Percentiles rank a stretch among this genome's conserved stretches.
Evolutionary conservation across 1,140 invertebrate genomes (phyloP).

Genomic region (Brachionus sp.): DNA sequence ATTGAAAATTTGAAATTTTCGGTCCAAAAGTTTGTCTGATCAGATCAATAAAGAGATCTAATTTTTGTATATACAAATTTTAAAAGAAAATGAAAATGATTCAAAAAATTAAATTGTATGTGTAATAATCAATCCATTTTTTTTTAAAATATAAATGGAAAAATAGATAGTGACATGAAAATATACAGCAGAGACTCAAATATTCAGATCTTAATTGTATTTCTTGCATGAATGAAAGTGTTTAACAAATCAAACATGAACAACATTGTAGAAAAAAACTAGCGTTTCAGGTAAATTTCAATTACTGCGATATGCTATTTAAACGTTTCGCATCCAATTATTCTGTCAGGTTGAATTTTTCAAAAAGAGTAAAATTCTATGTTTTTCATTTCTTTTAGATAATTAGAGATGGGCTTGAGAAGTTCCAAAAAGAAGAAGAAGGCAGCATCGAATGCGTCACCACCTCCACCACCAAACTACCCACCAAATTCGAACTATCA

Average conservation of each 20-base stretch:
- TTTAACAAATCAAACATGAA: conserved; percentile 7
- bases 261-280: neutral
- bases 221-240: conserved; percentile 8
- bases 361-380: neutral
- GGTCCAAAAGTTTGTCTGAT: neutral
- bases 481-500: neutral
- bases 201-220: neutral
- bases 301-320: neutral
- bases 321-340: neutral
- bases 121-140: neutral
- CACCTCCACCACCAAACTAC: neutral
- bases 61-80: neutral
- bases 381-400: neutral
- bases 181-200: neutral
- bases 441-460: neutral
- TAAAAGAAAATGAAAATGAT: neutral
- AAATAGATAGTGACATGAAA: neutral
- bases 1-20: neutral
- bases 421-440: neutral
- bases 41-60: neutral
- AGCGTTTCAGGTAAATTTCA: conserved; percentile 26
- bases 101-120: neutral
- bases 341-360: neutral
- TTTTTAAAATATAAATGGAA: neutral
- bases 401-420: neutral